These are phyloP conservation scores for Unio delphinus DNA, from an alignment of 2,888 invertebrate species.

Conservation along the genomic window DNA sequence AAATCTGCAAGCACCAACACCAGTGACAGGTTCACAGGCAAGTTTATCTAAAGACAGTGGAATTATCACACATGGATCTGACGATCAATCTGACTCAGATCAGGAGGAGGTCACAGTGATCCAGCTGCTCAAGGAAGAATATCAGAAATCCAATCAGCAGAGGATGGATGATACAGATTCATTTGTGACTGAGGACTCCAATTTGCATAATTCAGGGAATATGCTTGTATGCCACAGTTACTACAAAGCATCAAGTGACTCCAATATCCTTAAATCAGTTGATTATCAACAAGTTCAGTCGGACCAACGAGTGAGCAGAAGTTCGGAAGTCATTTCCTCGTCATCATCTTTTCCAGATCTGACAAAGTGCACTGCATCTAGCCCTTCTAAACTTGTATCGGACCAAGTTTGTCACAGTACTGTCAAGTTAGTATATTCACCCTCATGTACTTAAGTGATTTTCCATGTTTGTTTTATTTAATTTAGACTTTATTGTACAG, in stretches of 20 bases:
- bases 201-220: neutral
- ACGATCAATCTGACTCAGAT: constrained; percentile 15
- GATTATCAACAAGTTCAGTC: constrained; percentile 17
- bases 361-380: constrained; percentile 35
- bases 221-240: constrained; percentile 8
- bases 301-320: constrained; percentile 13
- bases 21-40: constrained; percentile 16
- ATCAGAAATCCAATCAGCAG: constrained; percentile 16
- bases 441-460: neutral
- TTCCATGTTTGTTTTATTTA: too few species aligned
- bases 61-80: constrained; percentile 21
- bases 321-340: constrained; percentile 32
- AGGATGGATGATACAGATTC: constrained; percentile 29
- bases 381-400: constrained; percentile 50
- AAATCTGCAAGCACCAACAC: neutral
- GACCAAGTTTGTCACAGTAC: constrained; percentile 61
- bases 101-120: constrained; percentile 53
- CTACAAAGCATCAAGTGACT: constrained; percentile 54
- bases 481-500: too few species aligned
- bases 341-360: constrained; percentile 62
- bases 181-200: constrained; percentile 24
- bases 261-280: constrained; percentile 47
- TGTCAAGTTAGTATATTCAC: constrained; percentile 53
- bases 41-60: constrained; percentile 38
- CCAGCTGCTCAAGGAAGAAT: constrained; percentile 61